Conservation (phyloP, 2,113 vertebrate genomes). For the Plecturocebus donacophilus region DNA sequence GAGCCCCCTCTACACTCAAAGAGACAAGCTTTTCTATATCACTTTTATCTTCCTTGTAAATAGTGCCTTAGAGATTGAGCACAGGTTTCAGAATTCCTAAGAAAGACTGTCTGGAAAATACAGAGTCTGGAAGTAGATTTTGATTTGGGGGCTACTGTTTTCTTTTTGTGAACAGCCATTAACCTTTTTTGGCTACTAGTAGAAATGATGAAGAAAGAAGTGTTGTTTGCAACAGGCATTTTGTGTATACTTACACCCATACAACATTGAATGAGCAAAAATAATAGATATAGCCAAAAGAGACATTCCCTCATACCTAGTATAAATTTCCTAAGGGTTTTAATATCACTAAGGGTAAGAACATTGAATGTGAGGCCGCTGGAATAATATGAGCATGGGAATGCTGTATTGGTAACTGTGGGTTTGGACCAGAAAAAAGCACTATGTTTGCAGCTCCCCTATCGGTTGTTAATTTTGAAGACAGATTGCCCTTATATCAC, state of each 20-base stretch:
- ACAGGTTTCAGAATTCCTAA: not conserved
- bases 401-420: not conserved
- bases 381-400: not conserved
- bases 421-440: not conserved
- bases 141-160: not conserved
- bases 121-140: not conserved
- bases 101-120: not conserved
- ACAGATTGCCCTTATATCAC: not conserved
- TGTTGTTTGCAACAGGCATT: not conserved
- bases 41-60: not conserved
- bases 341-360: not conserved
- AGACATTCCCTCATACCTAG: not conserved
- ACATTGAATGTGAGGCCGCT: not conserved
- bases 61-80: not conserved
- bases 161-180: not conserved
- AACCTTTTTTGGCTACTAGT: not conserved
- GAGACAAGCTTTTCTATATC: not conserved
- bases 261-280: not conserved
- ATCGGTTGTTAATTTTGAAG: not conserved
- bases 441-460: not conserved
- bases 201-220: slow-evolving; percentile 12
- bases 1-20: not conserved
- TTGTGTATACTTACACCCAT: not conserved
- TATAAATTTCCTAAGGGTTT: not conserved
- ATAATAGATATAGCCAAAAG: not conserved